phyloP scores from a whole-genome alignment of 2,113 vertebrate genomes.

The Eurystomus gularis region DNA sequence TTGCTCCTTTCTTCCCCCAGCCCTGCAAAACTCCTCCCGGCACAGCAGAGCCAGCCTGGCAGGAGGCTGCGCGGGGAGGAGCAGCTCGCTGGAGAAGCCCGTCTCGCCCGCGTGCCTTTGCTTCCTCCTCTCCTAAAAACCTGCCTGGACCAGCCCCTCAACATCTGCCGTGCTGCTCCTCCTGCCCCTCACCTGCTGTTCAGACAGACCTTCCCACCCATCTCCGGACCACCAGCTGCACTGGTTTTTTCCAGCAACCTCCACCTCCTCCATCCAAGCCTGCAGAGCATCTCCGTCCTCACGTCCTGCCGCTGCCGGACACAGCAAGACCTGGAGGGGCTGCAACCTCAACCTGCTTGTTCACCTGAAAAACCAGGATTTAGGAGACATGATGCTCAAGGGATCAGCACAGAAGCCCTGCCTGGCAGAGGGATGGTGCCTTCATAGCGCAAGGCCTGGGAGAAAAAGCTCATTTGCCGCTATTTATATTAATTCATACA shows the following conservation, averaged over 20 bases:
- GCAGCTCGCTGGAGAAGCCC: background rate
- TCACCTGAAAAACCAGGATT: background rate
- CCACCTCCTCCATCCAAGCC: background rate
- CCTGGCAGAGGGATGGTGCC: background rate
- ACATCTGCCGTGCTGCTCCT: background rate
- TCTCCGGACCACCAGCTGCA: background rate
- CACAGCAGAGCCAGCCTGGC: background rate
- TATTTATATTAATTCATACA: background rate
- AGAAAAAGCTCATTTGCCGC: background rate
- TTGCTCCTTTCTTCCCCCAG: background rate
- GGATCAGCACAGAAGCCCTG: background rate
- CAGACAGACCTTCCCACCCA: background rate
- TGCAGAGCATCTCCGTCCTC: background rate
- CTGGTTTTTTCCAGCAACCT: background rate
- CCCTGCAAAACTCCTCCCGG: background rate
- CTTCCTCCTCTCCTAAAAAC: background rate
- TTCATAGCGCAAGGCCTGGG: background rate
- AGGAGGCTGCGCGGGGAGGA: background rate
- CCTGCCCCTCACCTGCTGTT: constrained; percentile 43
- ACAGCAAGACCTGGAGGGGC: background rate
- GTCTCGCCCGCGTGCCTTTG: background rate
- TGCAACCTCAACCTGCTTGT: background rate
- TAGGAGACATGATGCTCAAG: background rate
- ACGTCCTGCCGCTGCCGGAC: rapidly evolving
- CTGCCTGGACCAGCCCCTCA: background rate